Conservation (phyloP, 2,888 invertebrate species). For the Margaritifera margaritifera region DNA sequence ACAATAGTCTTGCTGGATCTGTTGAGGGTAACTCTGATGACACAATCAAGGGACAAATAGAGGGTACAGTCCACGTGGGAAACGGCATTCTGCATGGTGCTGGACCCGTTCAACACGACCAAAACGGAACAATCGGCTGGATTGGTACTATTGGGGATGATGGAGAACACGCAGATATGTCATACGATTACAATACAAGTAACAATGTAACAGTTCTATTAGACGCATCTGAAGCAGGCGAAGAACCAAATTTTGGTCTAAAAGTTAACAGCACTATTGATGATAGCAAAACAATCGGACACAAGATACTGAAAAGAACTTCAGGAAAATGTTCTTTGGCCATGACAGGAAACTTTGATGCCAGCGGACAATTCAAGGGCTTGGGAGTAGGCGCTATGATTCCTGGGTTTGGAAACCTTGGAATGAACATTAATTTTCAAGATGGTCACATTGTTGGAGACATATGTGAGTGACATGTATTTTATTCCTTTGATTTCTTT, state of each 20-base stretch:
- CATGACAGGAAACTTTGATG: slow-evolving; percentile 1
- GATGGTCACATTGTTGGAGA: slow-evolving; percentile 6
- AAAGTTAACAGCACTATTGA: too few species aligned
- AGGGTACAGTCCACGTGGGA: too few species aligned
- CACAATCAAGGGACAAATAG: too few species aligned
- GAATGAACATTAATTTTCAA: neutral
- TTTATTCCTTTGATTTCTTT: neutral
- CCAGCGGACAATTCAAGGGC: neutral
- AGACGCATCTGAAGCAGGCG: too few species aligned
- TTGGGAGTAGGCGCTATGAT: slow-evolving; percentile 4
- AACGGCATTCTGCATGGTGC: neutral
- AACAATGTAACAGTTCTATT: too few species aligned
- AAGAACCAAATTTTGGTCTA: too few species aligned
- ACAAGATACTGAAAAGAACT: neutral
- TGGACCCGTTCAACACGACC: neutral
- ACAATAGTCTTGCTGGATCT: neutral
- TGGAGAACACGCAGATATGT: too few species aligned
- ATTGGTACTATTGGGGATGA: too few species aligned
- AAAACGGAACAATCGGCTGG: neutral
- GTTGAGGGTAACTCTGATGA: too few species aligned
- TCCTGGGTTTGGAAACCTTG: slow-evolving; percentile 3
- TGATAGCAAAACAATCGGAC: too few species aligned
- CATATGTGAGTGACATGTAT: neutral
- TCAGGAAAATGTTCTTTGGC: slow-evolving; percentile 1
- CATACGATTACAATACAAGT: too few species aligned